Base-by-base conservation (phyloP, 1,140 invertebrate species). In the Coenobita brevimanus region DNA sequence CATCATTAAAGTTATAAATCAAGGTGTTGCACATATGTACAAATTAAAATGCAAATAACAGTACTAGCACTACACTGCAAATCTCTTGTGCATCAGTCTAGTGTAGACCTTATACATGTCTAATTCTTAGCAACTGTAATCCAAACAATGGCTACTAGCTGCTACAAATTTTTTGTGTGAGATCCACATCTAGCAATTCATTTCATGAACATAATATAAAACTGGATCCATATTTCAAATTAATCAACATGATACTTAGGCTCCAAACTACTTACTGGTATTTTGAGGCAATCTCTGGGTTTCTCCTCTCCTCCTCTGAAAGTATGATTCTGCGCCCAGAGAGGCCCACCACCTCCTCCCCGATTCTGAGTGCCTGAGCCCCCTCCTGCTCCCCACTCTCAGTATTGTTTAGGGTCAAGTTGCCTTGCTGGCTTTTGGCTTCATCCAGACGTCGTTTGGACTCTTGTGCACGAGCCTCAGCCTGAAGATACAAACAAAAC, bases 201-300 rank as follows among this genome's bases (percentile, higher is more conserved):
- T n/a, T n/a, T n/a, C n/a, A n/a, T n/a, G n/a, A n/a, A n/a, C n/a
- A n/a, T n/a, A n/a, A n/a, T n/a, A n/a, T n/a, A n/a, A n/a, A n/a
- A n/a, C n/a, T n/a, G n/a, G n/a, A n/a, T n/a, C n/a, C n/a, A n/a
- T n/a, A n/a, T n/a, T n/a, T n/a, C 38, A 75, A 36, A 75, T 27
- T 36, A 30, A n/a, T 73, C 30, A 36, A 24, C 27, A 30, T 36
- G 6, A 27, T 30, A 24, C 38, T 36, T 75, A 75, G n/a, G n/a
- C n/a, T n/a, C n/a, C n/a, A n/a, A n/a, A n/a, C 3, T 0, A 75
- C 67, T 82, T 50, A 90, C 89, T 57, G 62, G 85, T 78, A 90
- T 69, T 90, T 90, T 41, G 67, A 21, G 0, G 79, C 41, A 17
- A 90, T 75, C 50, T 79, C 78, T 36, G 89, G 89, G 41, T 90